Evolutionary conservation across 2,888 invertebrate genomes (phyloP), one percentile per base, ranked within the genome.

Genomic region (Andrena bicolor): DNA sequence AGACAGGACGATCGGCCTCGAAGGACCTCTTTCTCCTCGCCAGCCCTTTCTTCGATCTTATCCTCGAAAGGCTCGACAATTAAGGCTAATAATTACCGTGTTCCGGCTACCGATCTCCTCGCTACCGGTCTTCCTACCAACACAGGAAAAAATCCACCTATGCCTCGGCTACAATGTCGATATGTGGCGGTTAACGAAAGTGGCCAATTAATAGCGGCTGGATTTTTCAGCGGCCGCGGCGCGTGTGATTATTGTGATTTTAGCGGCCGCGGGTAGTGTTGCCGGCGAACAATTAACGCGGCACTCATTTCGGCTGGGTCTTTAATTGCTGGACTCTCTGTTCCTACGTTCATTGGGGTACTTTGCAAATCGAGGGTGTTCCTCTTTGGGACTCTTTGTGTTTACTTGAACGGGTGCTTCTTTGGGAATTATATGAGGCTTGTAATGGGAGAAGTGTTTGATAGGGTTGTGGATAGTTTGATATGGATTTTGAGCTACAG

Each of bases 21-120:
- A 71, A 84, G 85, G 80, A 79, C 72, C 83, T 82, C 87, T 84
- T 79, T 77, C 80, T 65, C 78, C 68, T 60, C 53, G 65, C 28
- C 56, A 63, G 78, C 76, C 82, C 88, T 88, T 88, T 86, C 86
- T 84, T 80, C 88, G 88, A 86, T 86, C 86, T 86, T 85, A 86
- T 86, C 86, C 80, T 49, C 78, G 78, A 72, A 78, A 80, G 87
- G 84, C 80, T 88, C 85, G 85, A 86, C 88, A 85, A 88, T 88
- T 88, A 88, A 88, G 82, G 80, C 78, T 84, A 86, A 88, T 88
- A 88, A 88, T 88, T 88, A 88, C 79, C 70, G 85, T 83, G 86
- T 80, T 78, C 80, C 86, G 80, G 85, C 88, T 84, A 85, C 85
- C 65, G 88, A 88, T 83, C 87, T 84, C 77, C 63, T 66, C 66